A percentile compares a stretch with the other conserved stretches of the same genome.
Evolutionary conservation across 2,113 vertebrate species (phyloP).

Genomic region (Lophius piscatorius): DNA sequence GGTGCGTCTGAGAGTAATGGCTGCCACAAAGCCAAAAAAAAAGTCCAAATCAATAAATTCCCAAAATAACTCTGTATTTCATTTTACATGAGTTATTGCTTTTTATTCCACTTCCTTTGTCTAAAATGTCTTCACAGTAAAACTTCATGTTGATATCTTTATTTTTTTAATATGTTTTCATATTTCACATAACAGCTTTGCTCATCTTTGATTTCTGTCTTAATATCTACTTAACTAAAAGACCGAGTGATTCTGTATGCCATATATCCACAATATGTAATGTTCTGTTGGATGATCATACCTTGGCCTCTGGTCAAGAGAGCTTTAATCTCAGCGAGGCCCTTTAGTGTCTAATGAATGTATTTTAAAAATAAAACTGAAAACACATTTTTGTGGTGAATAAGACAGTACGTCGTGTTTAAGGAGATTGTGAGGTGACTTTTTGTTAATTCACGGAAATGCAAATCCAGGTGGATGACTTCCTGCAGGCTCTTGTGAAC

Average conservation of each 20-base stretch:
- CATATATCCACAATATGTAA: conserved; percentile 4
- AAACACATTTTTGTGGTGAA: too few relatives aligned
- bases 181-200: background rate
- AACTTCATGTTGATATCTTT: background rate
- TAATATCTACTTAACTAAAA: background rate
- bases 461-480: conserved; percentile 71
- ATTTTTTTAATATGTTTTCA: conserved; percentile 6
- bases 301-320: conserved; percentile 4
- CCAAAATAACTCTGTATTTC: background rate
- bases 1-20: conserved; percentile 15
- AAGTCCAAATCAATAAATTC: conserved; percentile 12
- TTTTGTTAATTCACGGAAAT: background rate
- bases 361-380: background rate
- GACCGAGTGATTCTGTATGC: background rate
- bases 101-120: conserved; percentile 1
- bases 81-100: background rate
- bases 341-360: background rate
- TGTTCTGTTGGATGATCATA: background rate
- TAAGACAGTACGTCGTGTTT: too few relatives aligned
- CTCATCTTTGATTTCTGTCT: background rate
- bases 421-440: background rate
- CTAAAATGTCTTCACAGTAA: background rate
- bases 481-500: conserved; percentile 80
- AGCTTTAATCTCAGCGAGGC: background rate
- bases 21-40: conserved; percentile 9